Evolutionary conservation across 1,140 invertebrate species (phyloP).

Genomic region (Phenacoccus solenopsis): DNA sequence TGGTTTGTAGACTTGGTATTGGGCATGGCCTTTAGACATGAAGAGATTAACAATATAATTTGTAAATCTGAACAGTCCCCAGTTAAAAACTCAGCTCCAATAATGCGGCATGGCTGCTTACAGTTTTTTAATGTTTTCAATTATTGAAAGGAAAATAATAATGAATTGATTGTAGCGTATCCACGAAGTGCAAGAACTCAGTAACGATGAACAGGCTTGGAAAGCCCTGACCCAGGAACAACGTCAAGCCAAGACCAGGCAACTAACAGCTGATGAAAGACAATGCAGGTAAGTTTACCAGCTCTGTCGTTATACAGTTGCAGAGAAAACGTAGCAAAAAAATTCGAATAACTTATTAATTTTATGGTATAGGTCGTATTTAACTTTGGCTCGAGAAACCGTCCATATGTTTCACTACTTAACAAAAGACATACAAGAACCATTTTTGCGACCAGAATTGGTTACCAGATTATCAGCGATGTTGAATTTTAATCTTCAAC

Average conservation of each 20-base stretch:
- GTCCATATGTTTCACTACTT: slow-evolving; percentile 98
- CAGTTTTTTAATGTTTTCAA: no score
- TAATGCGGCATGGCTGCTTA: no score
- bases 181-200: slow-evolving; percentile 54
- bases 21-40: no score
- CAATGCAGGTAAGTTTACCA: slow-evolving; percentile 54
- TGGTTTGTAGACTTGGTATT: no score
- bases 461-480: slow-evolving; percentile 89
- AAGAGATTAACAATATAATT: no score
- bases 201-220: slow-evolving; percentile 56
- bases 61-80: no score
- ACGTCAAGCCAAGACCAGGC: slow-evolving; percentile 61
- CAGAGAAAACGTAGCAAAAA: not conserved
- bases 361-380: slow-evolving; percentile 54
- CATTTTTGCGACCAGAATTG: slow-evolving; percentile 82
- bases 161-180: slow-evolving; percentile 17
- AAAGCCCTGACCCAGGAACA: slow-evolving; percentile 50
- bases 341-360: slow-evolving; percentile 17
- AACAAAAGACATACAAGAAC: slow-evolving; percentile 84
- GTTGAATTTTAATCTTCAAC: slow-evolving; percentile 94
- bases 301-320: not conserved
- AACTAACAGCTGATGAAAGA: slow-evolving; percentile 77
- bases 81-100: no score
- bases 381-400: slow-evolving; percentile 88
- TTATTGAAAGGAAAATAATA: no score